Conservation (phyloP, 2,797 vertebrate species). For the Okamejei kenojei region DNA sequence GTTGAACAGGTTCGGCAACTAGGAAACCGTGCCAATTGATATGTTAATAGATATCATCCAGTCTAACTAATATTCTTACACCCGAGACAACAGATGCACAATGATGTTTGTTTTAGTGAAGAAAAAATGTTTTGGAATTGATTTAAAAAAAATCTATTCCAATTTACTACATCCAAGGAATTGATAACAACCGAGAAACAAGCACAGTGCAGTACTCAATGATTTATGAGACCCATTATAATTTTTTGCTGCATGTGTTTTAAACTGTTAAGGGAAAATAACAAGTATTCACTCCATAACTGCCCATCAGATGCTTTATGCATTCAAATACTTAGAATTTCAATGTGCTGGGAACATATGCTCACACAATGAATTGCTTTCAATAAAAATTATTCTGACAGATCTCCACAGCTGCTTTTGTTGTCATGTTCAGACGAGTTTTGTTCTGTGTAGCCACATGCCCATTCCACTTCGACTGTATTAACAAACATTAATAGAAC, state of each 20-base stretch:
- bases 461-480: background rate
- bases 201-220: background rate
- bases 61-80: background rate
- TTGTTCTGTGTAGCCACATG: background rate
- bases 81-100: background rate
- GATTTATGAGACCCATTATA: background rate
- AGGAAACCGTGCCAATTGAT: background rate
- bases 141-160: background rate
- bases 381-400: background rate
- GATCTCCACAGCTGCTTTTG: constrained; percentile 24
- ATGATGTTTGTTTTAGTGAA: background rate
- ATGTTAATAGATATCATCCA: background rate
- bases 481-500: background rate
- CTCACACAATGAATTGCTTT: background rate
- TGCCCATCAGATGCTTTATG: background rate
- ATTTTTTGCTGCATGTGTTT: background rate
- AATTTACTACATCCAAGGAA: background rate
- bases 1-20: too few species aligned
- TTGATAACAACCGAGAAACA: background rate
- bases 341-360: constrained; percentile 30
- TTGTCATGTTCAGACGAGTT: constrained; percentile 24
- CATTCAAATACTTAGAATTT: constrained; percentile 22
- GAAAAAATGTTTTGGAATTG: too few species aligned
- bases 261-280: background rate
- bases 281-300: background rate